Evolutionary conservation across 2,797 vertebrate species (phyloP).

Genomic region (Bryconaethiops microstoma): DNA sequence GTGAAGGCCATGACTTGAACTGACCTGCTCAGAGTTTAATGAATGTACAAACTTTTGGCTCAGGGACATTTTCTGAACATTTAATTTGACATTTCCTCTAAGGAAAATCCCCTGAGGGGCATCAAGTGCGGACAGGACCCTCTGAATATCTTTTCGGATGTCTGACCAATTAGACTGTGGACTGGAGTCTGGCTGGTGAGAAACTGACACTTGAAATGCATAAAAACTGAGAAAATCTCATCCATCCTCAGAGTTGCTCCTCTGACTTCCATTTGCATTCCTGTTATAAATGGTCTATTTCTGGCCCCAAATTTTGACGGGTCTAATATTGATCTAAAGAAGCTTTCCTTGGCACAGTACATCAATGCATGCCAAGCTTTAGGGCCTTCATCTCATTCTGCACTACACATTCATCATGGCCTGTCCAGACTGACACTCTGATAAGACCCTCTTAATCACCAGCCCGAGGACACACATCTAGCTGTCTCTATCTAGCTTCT

Average conservation of each 20-base stretch:
- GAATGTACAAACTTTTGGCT: neutral
- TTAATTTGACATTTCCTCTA: neutral
- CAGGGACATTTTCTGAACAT: neutral
- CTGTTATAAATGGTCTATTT: neutral
- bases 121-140: neutral
- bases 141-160: neutral
- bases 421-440: neutral
- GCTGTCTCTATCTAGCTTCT: neutral
- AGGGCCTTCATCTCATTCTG: neutral
- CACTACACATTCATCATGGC: constrained; percentile 1
- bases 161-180: constrained; percentile 5
- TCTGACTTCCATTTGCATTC: neutral
- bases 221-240: neutral
- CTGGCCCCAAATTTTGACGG: neutral
- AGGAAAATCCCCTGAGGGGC: neutral
- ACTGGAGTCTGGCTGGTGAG: neutral
- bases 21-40: neutral
- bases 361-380: constrained; percentile 1
- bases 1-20: too few species aligned
- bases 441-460: constrained; percentile 10
- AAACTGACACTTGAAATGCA: neutral
- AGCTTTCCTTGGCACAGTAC: neutral
- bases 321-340: neutral
- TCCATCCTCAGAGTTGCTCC: neutral
- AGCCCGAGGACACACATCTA: neutral